Evolutionary conservation across 2,888 invertebrate genomes (phyloP), one percentile per base, ranked within the genome.

Genomic region (Phyllotreta cruciferae): DNA sequence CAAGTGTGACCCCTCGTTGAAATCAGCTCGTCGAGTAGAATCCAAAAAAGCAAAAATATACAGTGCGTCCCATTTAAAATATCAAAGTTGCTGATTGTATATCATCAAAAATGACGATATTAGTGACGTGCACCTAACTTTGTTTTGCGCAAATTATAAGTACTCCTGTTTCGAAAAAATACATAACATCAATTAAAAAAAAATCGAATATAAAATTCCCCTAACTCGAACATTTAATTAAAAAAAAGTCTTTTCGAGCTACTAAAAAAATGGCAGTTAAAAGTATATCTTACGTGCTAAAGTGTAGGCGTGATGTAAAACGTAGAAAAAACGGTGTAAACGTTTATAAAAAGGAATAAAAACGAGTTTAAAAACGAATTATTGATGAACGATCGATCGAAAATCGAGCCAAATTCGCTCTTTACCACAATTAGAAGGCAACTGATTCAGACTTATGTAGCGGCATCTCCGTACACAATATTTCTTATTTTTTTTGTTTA

Each of bases 371-470:
- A 55, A 50, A 64, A 63, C 65, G 24, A 4, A 24, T 24, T 24
- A 24, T 24, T 4, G 24, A 4, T n/a, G n/a, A n/a, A n/a, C 24
- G 24, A 24, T 24, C 24, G 24, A 24, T 24, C 24, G 24, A 24
- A 24, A 24, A 24, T 24, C 24, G 24, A 24, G 4, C 24, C 56
- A 55, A 65, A 58, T 49, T 60, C 60, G 67, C 60, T 55, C 62
- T 63, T 63, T 64, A 69, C 69, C 53, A 63, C 64, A 67, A 67
- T 61, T 67, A 77, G 76, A 82, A 82, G 82, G 82, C 82, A 82
- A 81, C 82, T 78, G 80, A 80, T 78, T 82, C 82, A 82, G 82
- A 82, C 82, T 82, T 82, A 79, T 78, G 80, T 80, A 79, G 79
- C 81, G 81, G 80, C 69, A 66, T 66, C 66, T 75, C 77, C 74